These are phyloP conservation scores for Oceanodroma tethys DNA, from an alignment of 2,113 vertebrate genomes.

Conservation along the genomic window DNA sequence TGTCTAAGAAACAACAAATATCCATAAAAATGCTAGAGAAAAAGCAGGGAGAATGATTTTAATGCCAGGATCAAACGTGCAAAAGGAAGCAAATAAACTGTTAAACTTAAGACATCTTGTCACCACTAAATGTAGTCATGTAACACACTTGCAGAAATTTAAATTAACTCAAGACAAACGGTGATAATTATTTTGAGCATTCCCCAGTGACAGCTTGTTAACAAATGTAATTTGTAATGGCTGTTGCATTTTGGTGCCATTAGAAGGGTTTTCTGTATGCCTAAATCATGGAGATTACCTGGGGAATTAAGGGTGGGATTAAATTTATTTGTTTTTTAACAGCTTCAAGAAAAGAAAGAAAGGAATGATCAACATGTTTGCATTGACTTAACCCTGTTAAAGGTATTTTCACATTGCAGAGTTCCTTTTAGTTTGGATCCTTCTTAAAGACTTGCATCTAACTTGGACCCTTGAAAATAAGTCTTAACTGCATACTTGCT, in stretches of 20 bases:
- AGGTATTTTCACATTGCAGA: neutral
- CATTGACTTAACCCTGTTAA: neutral
- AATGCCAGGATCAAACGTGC: neutral
- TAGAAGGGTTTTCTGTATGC: neutral
- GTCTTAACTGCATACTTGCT: neutral
- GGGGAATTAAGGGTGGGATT: neutral
- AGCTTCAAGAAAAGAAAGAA: neutral
- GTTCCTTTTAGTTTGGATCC: neutral
- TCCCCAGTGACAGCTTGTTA: conserved; percentile 23
- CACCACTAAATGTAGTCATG: neutral
- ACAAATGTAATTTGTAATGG: conserved; percentile 27
- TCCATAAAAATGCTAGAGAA: neutral
- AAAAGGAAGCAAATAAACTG: conserved; percentile 2
- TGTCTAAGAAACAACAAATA: neutral
- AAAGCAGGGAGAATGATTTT: neutral
- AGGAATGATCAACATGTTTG: neutral
- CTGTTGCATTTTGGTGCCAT: neutral
- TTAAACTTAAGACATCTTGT: conserved; percentile 7
- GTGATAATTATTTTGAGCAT: conserved; percentile 43
- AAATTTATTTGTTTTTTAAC: neutral
- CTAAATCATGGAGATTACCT: neutral
- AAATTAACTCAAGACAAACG: conserved; percentile 16
- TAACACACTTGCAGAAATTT: conserved; percentile 22
- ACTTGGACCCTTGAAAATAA: neutral
- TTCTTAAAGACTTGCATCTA: neutral